Base-by-base conservation (phyloP, 35 echinoderm and acorn worm genomes). In the Apostichopus californicus region DNA sequence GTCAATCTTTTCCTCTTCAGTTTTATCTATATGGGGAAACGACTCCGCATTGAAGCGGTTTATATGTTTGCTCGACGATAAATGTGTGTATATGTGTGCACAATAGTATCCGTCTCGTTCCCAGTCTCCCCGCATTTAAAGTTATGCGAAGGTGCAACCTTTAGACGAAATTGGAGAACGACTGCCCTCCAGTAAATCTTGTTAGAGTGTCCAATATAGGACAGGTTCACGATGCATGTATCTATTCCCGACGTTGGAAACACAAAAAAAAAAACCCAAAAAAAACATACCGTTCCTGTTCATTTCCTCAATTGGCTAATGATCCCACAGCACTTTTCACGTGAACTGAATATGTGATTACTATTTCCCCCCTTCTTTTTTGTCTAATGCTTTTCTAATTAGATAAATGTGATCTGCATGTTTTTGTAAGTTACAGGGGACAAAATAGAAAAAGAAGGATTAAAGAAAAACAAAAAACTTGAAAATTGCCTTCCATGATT, bases 131-230 rank as follows among this genome's bases (percentile, higher is more conserved):
- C 64, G 34, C 34, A 46, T 46, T 68, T 68, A 14, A 68, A 68
- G 64, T 68, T 68, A 68, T 68, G 64, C 64, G 64, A 18, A 68
- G 64, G 64, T 68, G 64, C 64, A 68, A 68, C 11, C 64, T 18
- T 68, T 68, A 68, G 64, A 68, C 11, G 64, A 68, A 68, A 68
- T 68, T 18, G 11, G 64, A 68, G 64, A 68, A 18, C 64, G 18
- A 68, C 18, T 68, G 11, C 64, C 64, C 64, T 68, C 64, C 64
- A 68, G 64, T 14, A 68, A 68, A 68, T 68, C 64, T 68, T 68
- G 64, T 68, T 68, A 68, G 64, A 68, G 64, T 68, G 64, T 68
- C 64, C 64, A 68, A 68, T 68, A 68, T 68, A 68, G 64, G 64
- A 68, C 64, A 68, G 64, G 64, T 68, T 46, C 34, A 46, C 34